These are phyloP conservation scores for Heliconius hewitsoni DNA, from an alignment of 1,140 invertebrate species.

Conservation along the genomic window DNA sequence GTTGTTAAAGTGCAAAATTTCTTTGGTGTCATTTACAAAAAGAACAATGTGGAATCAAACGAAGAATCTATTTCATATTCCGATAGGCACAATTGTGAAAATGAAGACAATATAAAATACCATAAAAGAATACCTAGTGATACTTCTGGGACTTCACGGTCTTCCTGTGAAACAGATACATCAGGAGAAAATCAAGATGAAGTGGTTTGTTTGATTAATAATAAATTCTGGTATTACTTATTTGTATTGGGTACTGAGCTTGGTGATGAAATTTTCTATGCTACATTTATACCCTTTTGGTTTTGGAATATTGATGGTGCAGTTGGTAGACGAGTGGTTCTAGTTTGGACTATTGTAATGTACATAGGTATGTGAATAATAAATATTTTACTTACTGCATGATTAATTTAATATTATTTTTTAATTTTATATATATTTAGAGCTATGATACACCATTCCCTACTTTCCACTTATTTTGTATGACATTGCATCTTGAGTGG, in stretches of 20 bases:
- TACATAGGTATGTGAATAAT: constrained; percentile 85
- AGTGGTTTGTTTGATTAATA: constrained; percentile 82
- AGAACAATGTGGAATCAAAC: constrained; percentile 36
- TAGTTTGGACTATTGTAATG: constrained; percentile 93
- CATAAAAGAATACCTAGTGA: constrained; percentile 66
- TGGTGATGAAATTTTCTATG: constrained; percentile 95
- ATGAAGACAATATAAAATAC: constrained; percentile 47
- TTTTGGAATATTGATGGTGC: constrained; percentile 95
- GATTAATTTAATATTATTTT: too few relatives aligned
- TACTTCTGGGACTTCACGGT: constrained; percentile 65
- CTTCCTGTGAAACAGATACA: constrained; percentile 64
- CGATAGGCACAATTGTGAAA: constrained; percentile 51
- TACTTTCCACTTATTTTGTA: too few relatives aligned
- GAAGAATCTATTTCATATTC: constrained; percentile 59
- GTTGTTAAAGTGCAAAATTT: constrained; percentile 87
- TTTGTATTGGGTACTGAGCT: constrained; percentile 91
- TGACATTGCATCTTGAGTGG: too few relatives aligned
- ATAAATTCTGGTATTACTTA: constrained; percentile 93
- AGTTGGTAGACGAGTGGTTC: constrained; percentile 88
- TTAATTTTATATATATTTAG: too few relatives aligned
- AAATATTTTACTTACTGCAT: not conserved
- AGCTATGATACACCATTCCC: too few relatives aligned
- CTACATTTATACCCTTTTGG: constrained; percentile 93
- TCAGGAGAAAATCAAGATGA: constrained; percentile 63
- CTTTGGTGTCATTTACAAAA: constrained; percentile 85